phyloP scores from a whole-genome alignment of 2,113 vertebrate species.

The Meles meles region DNA sequence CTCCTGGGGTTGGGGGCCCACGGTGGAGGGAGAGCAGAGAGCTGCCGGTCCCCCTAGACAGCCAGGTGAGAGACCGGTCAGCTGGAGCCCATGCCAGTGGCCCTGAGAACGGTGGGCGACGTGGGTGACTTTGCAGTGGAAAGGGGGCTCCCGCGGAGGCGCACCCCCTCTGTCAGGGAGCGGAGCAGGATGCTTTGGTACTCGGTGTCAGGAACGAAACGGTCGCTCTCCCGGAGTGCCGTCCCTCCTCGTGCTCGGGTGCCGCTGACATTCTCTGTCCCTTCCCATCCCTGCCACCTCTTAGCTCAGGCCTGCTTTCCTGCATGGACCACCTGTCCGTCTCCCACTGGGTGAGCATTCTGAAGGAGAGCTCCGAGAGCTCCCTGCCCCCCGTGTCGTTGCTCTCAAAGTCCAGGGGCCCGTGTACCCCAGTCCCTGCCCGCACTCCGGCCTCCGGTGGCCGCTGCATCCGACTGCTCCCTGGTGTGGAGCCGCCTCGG shows the following conservation, averaged over 20 bases:
- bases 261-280: accelerated
- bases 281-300: neutral
- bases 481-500: accelerated
- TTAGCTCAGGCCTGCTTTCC: neutral
- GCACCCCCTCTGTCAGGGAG: accelerated
- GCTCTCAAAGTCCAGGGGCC: neutral
- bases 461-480: accelerated
- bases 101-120: neutral
- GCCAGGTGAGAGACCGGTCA: neutral
- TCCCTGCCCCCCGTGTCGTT: accelerated
- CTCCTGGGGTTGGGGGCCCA: neutral
- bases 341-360: accelerated
- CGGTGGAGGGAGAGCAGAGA: neutral
- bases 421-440: accelerated
- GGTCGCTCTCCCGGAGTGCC: accelerated
- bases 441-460: accelerated
- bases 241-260: accelerated
- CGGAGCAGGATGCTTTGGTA: accelerated
- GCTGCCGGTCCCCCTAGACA: neutral
- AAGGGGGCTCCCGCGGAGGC: neutral
- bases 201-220: neutral
- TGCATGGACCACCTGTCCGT: accelerated
- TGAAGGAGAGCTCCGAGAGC: neutral
- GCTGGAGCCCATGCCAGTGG: neutral
- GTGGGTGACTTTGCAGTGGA: accelerated